Base-by-base conservation (phyloP, 1,140 invertebrate genomes). In the Cyclina sinensis region DNA sequence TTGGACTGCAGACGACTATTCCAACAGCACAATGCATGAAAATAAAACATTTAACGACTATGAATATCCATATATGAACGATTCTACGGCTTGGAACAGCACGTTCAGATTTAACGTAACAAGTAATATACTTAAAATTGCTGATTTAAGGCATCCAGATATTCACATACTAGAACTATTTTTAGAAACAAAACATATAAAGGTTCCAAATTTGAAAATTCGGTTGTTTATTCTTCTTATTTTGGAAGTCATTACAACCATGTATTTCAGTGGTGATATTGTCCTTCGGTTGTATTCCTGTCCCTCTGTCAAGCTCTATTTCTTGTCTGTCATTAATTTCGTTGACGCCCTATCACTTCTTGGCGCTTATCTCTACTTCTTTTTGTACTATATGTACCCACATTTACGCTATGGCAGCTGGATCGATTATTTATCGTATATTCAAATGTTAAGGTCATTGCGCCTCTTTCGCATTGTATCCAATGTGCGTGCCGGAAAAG, bases 311-410 rank as follows among this genome's bases (percentile, higher is more conserved):
- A 21, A 14, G 30, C 27, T n/a, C 18, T 89, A 84, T 39, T 89
- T 89, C 59, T n/a, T 51, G 30, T 89, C 81, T 24, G 21, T 89
- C 18, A 62, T 89, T 1, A 89, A 89, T 73, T 30, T 78, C 14
- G 39, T 59, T 21, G 88, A 89, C 32, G 59, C 76, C n/a, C n/a
- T 78, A 9, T 81, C 88, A 14, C 35, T 89, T 18, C 3, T 89
- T 2, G 54, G 27, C 0, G 39, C 54, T 24, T 80, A 78, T 37
- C n/a, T 30, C 1, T 46, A 89, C 37, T 59, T 86, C 21, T 0
- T 89, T 3, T 4, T 32, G 1, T 35, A 46, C 12, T 30, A 54
- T 32, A n/a, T 68, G 14, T 43, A 39, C 18, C 16, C 18, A 30
- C 27, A 62, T 24, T 57, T 86, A 43, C 12, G 48, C 14, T 85